Conservation (phyloP, 2,888 invertebrate species). For the Orchestes rusci region DNA sequence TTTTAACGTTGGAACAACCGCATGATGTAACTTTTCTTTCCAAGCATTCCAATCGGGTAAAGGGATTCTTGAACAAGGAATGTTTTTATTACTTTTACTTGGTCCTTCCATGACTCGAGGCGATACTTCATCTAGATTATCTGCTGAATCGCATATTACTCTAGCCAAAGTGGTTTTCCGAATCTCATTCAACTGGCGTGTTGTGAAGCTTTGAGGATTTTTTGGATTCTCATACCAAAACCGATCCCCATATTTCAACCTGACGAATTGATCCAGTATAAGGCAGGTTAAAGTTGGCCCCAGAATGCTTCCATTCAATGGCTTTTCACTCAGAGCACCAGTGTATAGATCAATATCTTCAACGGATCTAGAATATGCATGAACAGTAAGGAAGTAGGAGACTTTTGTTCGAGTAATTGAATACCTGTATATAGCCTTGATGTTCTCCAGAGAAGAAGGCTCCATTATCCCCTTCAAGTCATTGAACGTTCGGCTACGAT, state of each 20-base stretch:
- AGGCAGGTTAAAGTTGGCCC: constrained; percentile 83
- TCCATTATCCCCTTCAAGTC: constrained; percentile 62
- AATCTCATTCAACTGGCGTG: constrained; percentile 74
- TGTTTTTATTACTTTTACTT: constrained; percentile 49
- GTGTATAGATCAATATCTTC: constrained; percentile 86
- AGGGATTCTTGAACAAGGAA: constrained; percentile 58
- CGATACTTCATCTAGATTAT: constrained; percentile 56
- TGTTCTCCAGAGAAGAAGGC: constrained; percentile 53
- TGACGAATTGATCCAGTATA: constrained; percentile 75
- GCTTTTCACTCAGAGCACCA: constrained; percentile 77
- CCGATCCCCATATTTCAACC: constrained; percentile 74
- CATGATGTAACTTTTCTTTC: constrained; percentile 26
- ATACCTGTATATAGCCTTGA: constrained; percentile 61
- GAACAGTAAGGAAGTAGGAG: not conserved
- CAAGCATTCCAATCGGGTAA: constrained; percentile 42
- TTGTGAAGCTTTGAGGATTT: constrained; percentile 57
- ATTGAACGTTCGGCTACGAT: constrained; percentile 53
- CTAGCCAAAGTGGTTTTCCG: constrained; percentile 66
- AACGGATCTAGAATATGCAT: constrained; percentile 47
- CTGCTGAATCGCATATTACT: constrained; percentile 72
- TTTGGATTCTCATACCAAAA: constrained; percentile 80
- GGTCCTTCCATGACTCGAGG: constrained; percentile 63
- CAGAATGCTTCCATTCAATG: constrained; percentile 61
- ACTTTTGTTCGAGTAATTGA: too few species aligned
- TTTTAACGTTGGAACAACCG: constrained; percentile 13